Percentiles rank a stretch among this genome's conserved stretches.
Conservation (phyloP, 2,113 vertebrate species). For the Solea senegalensis region DNA sequence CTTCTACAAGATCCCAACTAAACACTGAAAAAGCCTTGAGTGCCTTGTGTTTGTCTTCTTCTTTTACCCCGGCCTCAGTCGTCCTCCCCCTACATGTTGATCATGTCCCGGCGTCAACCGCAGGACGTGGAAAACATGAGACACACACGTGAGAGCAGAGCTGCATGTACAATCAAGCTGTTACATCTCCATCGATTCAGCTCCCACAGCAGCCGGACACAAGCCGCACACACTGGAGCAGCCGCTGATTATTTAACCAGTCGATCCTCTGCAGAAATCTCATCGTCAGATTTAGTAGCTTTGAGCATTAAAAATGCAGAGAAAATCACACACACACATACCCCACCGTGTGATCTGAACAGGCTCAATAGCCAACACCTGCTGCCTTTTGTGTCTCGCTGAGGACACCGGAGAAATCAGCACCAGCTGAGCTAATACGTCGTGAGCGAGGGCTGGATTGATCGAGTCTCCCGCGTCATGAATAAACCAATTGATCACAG, state of each 20-base stretch:
- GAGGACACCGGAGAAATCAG: conserved; percentile 8
- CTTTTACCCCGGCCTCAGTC: not conserved
- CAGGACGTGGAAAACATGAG: not conserved
- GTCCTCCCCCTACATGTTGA: conserved; percentile 4
- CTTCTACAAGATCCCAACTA: conserved; percentile 6
- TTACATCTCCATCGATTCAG: conserved; percentile 38
- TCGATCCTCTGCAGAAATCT: conserved; percentile 33
- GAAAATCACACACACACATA: not conserved
- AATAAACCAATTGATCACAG: conserved; percentile 33
- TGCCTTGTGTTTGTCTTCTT: not conserved
- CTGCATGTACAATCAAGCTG: conserved; percentile 11
- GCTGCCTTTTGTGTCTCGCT: not conserved
- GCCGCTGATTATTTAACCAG: conserved; percentile 25
- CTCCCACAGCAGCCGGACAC: conserved; percentile 34
- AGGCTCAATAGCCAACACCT: not conserved
- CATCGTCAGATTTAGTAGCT: conserved; percentile 1
- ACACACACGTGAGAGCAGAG: not conserved
- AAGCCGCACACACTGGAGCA: not conserved
- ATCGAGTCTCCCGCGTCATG: conserved; percentile 26
- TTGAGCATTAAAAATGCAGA: conserved; percentile 6
- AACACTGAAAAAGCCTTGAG: not conserved
- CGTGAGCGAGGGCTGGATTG: conserved; percentile 20
- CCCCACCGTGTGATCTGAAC: not conserved
- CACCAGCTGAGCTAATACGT: conserved; percentile 7
- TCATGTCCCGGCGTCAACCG: conserved; percentile 3